A percentile compares a stretch with the other conserved stretches of the same genome.
These are phyloP conservation scores for Danio aesculapii DNA, from an alignment of 2,797 vertebrate species.

Conservation along the genomic window DNA sequence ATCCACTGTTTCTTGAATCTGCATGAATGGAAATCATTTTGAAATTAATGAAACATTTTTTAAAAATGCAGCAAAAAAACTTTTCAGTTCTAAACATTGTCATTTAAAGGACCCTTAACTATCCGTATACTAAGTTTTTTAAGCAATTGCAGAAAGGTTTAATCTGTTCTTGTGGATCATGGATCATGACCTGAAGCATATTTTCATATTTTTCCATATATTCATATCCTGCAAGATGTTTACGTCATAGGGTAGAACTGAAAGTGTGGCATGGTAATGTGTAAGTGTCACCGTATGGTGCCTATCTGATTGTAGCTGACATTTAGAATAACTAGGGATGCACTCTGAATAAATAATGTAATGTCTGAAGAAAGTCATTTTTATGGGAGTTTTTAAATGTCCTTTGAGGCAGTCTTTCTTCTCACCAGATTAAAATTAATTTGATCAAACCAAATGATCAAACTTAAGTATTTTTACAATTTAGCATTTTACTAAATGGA, in stretches of 20 bases:
- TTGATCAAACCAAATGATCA: not conserved
- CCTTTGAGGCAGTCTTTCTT: too few species aligned
- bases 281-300: not conserved
- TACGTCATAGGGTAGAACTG: not conserved
- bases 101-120: too few species aligned
- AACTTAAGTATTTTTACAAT: not conserved
- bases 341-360: not conserved
- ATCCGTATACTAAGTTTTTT: too few species aligned
- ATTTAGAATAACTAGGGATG: not conserved
- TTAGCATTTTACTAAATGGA: not conserved
- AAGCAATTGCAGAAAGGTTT: not conserved
- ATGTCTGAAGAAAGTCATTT: not conserved
- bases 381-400: not conserved
- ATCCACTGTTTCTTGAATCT: too few species aligned
- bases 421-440: not conserved
- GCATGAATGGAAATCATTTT: too few species aligned
- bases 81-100: too few species aligned
- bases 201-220: not conserved
- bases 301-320: not conserved
- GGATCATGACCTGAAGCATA: not conserved
- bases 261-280: not conserved
- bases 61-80: too few species aligned
- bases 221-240: not conserved
- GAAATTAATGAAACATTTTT: too few species aligned
- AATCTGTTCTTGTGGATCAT: not conserved